phyloP scores from a whole-genome alignment of 2,113 vertebrate species.

The Pseudopipra pipra region DNA sequence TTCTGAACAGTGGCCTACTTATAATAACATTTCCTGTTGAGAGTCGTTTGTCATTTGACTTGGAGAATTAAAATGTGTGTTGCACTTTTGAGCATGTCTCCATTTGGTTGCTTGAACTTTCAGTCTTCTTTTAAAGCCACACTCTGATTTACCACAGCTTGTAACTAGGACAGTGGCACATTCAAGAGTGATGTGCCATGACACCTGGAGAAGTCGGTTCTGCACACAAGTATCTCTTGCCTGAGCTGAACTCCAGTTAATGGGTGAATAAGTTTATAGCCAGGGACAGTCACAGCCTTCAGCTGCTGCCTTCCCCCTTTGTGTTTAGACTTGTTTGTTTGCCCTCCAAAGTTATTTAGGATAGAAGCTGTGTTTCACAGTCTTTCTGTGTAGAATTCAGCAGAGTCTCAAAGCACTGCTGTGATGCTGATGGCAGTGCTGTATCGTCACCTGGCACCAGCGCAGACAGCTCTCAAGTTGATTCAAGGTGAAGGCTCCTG shows the following conservation, averaged over 20 bases:
- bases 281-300: not conserved
- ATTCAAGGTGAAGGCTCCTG: not conserved
- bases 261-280: not conserved
- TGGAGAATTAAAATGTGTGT: not conserved
- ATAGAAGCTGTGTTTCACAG: not conserved
- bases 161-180: not conserved
- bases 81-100: accelerated
- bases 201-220: not conserved
- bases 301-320: not conserved
- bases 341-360: not conserved
- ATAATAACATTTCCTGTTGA: not conserved
- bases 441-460: not conserved
- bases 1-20: not conserved
- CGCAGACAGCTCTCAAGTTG: not conserved
- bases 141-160: not conserved
- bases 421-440: not conserved
- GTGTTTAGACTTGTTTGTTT: not conserved
- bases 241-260: not conserved
- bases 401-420: not conserved
- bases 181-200: not conserved
- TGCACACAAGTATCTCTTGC: accelerated
- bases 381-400: not conserved
- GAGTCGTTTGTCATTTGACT: not conserved
- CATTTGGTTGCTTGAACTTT: not conserved
- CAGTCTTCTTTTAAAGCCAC: not conserved